Base-by-base conservation (phyloP, 2,888 invertebrate species). In the Ectemnius continuus region DNA sequence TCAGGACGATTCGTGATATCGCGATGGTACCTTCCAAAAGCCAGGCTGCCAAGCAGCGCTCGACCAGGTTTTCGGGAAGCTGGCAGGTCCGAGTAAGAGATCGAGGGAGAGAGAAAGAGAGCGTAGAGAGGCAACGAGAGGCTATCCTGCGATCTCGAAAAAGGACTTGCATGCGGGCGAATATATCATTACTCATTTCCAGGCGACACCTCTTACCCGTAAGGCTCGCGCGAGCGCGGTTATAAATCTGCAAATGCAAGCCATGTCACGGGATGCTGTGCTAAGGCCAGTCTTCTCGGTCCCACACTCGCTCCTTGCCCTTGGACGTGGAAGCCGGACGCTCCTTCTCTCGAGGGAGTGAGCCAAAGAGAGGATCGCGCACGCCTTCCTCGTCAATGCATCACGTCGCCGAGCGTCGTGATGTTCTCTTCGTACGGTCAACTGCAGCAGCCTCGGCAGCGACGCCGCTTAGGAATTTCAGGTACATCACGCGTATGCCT, bases 101-200 rank as follows among this genome's bases (percentile, higher is more conserved):
- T 36, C 36, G 36, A 11, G 8, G 5, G 36, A 11, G 36, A 6
- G 36, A 36, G 36, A 23, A 23, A 75, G 74, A 80, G 75, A 69
- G 64, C 65, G 65, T 62, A 47, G 61, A 73, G 76, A 71, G 66
- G 6, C 8, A 84, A 67, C 56, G 64, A 74, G 76, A 71, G 66
- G 36, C 36, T 85, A 84, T 84, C 84, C 78, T 63, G 71, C 76
- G 81, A 84, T 84, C 85, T 85, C 75, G 84, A 83, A 82, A 36
- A 36, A 74, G 77, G 79, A 73, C 79, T 78, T 72, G 84, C 70
- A 85, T 84, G 84, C 80, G 80, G 83, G 82, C 83, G 78, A 85
- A 87, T 86, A 78, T 79, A 81, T 86, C 86, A 83, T 86, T 86
- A 87, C 79, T 86, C 85, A 85, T 86, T 86, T 82, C 82, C 75